phyloP scores from a whole-genome alignment of 2,797 vertebrate species.

The Ptychobarbus kaznakovi region DNA sequence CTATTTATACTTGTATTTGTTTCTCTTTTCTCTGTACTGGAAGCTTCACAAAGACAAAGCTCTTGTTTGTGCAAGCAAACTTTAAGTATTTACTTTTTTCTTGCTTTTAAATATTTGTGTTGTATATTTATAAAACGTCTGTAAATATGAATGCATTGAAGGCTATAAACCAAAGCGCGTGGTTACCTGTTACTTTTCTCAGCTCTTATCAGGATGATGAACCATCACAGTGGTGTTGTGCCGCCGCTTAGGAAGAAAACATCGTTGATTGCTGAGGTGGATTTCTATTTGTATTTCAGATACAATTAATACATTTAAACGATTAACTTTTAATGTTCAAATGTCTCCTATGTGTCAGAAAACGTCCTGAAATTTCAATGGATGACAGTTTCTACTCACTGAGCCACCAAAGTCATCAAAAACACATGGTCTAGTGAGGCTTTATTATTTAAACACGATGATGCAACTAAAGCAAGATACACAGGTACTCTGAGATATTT shows the following conservation, averaged over 20 bases:
- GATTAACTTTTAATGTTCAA: neutral
- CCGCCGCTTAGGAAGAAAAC: neutral
- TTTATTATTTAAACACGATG: neutral
- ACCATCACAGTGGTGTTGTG: neutral
- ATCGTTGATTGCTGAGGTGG: rapidly evolving
- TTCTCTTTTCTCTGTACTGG: neutral
- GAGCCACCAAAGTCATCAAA: neutral
- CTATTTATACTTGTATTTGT: neutral
- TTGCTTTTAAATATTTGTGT: no score
- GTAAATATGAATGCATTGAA: neutral
- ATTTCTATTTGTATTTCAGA: neutral
- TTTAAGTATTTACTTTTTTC: neutral
- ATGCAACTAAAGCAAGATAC: neutral
- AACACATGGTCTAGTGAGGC: neutral
- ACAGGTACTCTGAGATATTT: conserved; percentile 3
- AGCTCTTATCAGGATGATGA: neutral
- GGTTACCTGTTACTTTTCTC: neutral
- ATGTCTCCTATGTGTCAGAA: neutral
- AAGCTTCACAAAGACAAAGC: neutral
- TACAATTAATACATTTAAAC: neutral
- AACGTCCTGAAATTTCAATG: neutral
- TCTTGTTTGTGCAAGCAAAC: neutral
- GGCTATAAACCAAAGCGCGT: neutral
- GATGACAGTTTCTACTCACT: neutral
- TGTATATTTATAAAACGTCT: neutral